Evolutionary conservation across 2,888 invertebrate species (phyloP).

Genomic region (Gryllus longicercus): DNA sequence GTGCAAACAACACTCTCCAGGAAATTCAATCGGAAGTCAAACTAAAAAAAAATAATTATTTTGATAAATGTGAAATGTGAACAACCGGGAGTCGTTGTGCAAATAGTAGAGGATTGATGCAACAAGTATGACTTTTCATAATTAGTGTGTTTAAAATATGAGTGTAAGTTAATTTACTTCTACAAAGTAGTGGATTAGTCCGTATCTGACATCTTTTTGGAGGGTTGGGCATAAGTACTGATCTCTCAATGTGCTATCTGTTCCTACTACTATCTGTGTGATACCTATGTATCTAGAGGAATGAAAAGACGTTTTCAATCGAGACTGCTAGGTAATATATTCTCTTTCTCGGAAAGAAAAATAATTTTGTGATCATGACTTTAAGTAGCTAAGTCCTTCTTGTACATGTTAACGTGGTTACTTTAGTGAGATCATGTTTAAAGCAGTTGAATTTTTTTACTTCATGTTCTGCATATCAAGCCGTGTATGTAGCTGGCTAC

Average conservation of each 20-base stretch:
- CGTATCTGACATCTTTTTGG: neutral
- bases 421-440: neutral
- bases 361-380: slow-evolving; percentile 17
- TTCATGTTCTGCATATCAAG: slow-evolving; percentile 17
- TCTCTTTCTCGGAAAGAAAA: neutral
- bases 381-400: neutral
- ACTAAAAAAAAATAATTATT: too few relatives aligned
- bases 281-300: slow-evolving; percentile 7
- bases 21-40: too few relatives aligned
- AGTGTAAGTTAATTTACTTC: neutral
- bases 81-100: neutral
- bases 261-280: slow-evolving; percentile 8
- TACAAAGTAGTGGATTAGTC: neutral
- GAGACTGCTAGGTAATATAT: slow-evolving; percentile 17
- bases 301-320: neutral
- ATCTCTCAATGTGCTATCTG: neutral
- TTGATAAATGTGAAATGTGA: too few relatives aligned
- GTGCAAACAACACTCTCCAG: too few relatives aligned
- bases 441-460: slow-evolving; percentile 3
- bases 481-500: slow-evolving; percentile 10
- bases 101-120: neutral
- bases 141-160: slow-evolving; percentile 2
- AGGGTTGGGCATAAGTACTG: neutral
- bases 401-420: neutral
- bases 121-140: neutral